phyloP scores from a whole-genome alignment of 2,113 vertebrate species.

The Tupaia chinensis region DNA sequence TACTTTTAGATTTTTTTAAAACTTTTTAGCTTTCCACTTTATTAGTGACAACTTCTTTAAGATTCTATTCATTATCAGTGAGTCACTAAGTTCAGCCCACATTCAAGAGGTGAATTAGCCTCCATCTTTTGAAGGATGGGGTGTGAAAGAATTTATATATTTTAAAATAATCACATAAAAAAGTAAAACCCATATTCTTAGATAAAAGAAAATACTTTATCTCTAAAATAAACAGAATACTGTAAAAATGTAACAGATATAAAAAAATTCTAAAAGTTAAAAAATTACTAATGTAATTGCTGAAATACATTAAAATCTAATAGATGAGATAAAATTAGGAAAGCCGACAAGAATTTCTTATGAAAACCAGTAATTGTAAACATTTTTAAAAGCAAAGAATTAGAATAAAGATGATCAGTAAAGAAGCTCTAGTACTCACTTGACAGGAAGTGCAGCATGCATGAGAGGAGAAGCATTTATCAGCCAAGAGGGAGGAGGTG shows the following conservation, averaged over 20 bases:
- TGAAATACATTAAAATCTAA: not conserved
- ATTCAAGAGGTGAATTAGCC: not conserved
- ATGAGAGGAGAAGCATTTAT: not conserved
- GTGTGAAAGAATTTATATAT: not conserved
- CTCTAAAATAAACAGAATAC: conserved; percentile 39
- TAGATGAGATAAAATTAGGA: not conserved
- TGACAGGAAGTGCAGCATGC: not conserved
- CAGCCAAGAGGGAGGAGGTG: not conserved
- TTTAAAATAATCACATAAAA: conserved; percentile 29
- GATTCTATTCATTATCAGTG: not conserved
- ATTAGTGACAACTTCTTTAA: conserved; percentile 19
- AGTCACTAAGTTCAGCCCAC: conserved; percentile 4
- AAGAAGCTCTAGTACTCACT: not conserved
- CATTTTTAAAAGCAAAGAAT: not conserved
- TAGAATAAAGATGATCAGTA: not conserved
- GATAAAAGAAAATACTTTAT: not conserved
- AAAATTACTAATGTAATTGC: not conserved
- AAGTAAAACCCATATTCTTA: conserved; percentile 51
- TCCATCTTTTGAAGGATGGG: not conserved
- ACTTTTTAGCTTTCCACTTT: conserved; percentile 27
- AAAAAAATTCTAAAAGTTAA: not conserved
- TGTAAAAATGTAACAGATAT: not conserved
- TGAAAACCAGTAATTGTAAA: conserved; percentile 33
- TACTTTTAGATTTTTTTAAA: conserved; percentile 18
- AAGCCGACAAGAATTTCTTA: conserved; percentile 6